Base-by-base conservation (phyloP, 2,797 vertebrate species). In the Etheostoma perlongum region DNA sequence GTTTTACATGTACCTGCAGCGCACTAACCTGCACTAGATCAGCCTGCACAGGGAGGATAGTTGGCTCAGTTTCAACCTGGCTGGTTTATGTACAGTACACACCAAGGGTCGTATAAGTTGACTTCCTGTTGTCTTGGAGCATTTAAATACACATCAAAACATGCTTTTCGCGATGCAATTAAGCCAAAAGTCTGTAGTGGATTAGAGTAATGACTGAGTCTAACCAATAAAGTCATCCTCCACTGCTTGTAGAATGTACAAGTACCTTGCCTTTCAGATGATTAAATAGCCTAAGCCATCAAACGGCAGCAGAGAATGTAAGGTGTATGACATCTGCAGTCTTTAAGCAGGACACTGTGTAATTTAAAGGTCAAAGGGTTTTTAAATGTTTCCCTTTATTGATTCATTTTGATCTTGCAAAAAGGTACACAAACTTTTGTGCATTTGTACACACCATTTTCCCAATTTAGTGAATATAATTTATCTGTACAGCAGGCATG, bases 1-100 rank as follows among this genome's bases (percentile, higher is more conserved):
- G 86, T 84, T 87, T 74, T 76, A 66, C 55, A 71, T 84, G 84
- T 87, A 89, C 84, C 84, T 91, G 87, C 80, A 77, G 74, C 58
- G 7, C 49, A 46, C 25, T 67, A 49, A 61, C 74, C 79, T 46
- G 72, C 65, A 30, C 11, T 42, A 55, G 21, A 74, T 61, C 52
- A 18, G 65, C 73, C 61, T 6, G 52, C 48, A 13, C 6, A 44
- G 52, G 61, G 60, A 67, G 61, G 48, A 11, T 4, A 25, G 59
- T 36, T 73, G 76, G 73, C 70, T 77, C 25, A 0, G 63, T 23
- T 77, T 76, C 76, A 78, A 42, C 59, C 30, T 15, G 62, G 19
- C 74, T 71, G 61, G 2, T 70, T 85, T 59, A 71, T 67, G 68
- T 48, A 52, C 55, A 51, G 68, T 48, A 52, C 55, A 51, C 59